phyloP scores from a whole-genome alignment of 2,797 vertebrate genomes.

The Huso huso region DNA sequence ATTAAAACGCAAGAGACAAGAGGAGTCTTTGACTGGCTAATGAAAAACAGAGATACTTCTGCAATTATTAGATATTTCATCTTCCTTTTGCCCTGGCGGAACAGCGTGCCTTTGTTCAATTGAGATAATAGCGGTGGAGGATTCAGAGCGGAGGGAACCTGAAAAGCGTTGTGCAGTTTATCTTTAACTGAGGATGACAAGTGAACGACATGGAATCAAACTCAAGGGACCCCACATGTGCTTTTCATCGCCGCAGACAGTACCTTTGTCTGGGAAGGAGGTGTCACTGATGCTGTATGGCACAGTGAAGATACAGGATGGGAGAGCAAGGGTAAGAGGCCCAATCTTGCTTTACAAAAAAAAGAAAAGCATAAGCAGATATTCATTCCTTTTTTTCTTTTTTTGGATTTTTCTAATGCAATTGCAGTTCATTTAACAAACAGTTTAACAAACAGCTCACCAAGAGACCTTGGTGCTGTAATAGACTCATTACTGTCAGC shows the following conservation, averaged over 20 bases:
- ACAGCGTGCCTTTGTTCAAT: constrained; percentile 10
- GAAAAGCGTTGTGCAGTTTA: background rate
- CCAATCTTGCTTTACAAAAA: too few relatives aligned
- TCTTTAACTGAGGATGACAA: constrained; percentile 6
- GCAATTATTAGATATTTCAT: constrained; percentile 46
- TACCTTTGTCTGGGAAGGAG: background rate
- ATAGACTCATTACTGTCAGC: too few relatives aligned
- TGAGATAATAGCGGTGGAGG: background rate
- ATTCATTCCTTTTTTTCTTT: too few relatives aligned
- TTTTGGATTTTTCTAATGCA: too few relatives aligned
- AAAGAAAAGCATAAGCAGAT: too few relatives aligned
- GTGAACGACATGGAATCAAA: background rate
- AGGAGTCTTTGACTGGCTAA: constrained; percentile 12
- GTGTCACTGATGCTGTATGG: background rate
- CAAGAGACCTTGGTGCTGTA: too few relatives aligned
- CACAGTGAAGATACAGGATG: too few relatives aligned
- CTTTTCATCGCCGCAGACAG: background rate
- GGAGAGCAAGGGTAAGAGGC: too few relatives aligned
- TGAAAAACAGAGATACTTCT: constrained; percentile 17
- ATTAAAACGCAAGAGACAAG: constrained; percentile 17
- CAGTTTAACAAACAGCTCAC: too few relatives aligned
- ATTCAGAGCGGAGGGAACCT: background rate
- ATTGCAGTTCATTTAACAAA: too few relatives aligned
- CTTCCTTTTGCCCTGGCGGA: constrained; percentile 32
- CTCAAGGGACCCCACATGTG: constrained; percentile 3